phyloP scores from a whole-genome alignment of 2,113 vertebrate genomes.

The Sturnus vulgaris region DNA sequence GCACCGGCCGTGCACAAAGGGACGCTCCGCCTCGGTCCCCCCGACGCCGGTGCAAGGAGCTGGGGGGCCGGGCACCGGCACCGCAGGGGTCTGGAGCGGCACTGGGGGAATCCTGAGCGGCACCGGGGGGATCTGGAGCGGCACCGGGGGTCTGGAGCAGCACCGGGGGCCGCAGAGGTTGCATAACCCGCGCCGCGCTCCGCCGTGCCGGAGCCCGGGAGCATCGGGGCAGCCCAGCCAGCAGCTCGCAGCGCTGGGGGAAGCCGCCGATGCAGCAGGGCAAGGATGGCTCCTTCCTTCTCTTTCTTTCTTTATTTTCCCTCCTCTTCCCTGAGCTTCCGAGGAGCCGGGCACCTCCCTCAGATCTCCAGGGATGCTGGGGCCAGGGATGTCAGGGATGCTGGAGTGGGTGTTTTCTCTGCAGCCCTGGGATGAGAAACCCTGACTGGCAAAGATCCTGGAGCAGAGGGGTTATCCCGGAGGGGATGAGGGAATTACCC shows the following conservation, averaged over 20 bases:
- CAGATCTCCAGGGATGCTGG: not conserved
- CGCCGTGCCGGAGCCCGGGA: not conserved
- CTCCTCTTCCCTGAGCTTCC: not conserved
- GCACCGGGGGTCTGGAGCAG: not conserved
- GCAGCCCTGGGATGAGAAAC: not conserved
- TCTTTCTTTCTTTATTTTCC: not conserved
- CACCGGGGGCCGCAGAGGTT: not conserved
- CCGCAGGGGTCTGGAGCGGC: not conserved
- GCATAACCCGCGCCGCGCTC: not conserved
- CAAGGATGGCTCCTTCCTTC: not conserved
- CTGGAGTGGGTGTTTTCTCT: not conserved
- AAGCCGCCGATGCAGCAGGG: not conserved
- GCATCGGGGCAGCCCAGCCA: not conserved
- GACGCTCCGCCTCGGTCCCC: not conserved
- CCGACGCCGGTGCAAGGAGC: not conserved
- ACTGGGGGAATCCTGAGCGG: too few relatives aligned
- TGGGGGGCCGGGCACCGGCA: not conserved
- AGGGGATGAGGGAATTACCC: not conserved
- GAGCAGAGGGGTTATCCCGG: not conserved
- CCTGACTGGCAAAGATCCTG: not conserved
- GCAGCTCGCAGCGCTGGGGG: not conserved
- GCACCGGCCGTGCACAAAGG: constrained; percentile 32
- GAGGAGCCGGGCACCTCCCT: not conserved
- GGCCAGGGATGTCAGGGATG: not conserved
- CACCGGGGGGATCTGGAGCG: too few relatives aligned